Evolutionary conservation across 2,113 vertebrate genomes (phyloP).

Genomic region (cat (Felis catus)): F.catus_Fca126_mat1.0 CM031421.1:88483501-88484000

Average conservation of each 20-base stretch:
- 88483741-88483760: neutral
- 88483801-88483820: neutral
- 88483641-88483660: neutral
- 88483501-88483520: neutral
- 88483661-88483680: neutral
- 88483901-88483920: neutral
- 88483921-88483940: neutral
- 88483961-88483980: no score
- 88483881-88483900: rapidly evolving
- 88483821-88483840: neutral
- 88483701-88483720: neutral
- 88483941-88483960: neutral
- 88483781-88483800: neutral
- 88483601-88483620: neutral
- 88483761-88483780: neutral
- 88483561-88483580: neutral
- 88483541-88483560: neutral
- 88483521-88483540: neutral
- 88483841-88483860: neutral
- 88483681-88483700: rapidly evolving
- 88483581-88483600: neutral
- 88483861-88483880: neutral
- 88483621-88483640: neutral
- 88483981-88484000: neutral
- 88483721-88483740: neutral